Base-by-base conservation (phyloP, 2,797 vertebrate genomes). In the Spizella passerina region DNA sequence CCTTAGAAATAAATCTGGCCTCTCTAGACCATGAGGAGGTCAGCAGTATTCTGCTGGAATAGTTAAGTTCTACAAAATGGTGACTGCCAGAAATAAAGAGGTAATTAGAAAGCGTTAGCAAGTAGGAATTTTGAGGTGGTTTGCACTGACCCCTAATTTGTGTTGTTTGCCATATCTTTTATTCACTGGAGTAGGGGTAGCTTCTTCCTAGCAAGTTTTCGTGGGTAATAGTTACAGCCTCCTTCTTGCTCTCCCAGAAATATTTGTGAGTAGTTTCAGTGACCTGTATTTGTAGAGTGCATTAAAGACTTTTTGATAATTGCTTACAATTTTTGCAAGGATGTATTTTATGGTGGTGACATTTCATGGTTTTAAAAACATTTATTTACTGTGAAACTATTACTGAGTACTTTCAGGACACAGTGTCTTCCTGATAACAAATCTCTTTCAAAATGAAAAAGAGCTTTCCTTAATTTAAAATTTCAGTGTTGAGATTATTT, bases 401-500 rank as follows among this genome's bases (percentile, higher is more conserved):
- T 38, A 27, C 60, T 71, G 16, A 70, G 17, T 65, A 36, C 29
- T 82, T 91, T 64, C 52, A 79, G 55, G 47, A 79, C 26, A 73
- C 30, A 4, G 17, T 24, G 30, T 52, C 68, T 85, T 90, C 78
- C 57, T 84, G 53, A 24, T 89, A 77, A 85, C 52, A 90, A 88
- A 82, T 85, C 18, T 65, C 61, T 87, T 64, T 63, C 83, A 27
- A 93, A 91, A 91, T 84, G 52, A 86, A 24, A 60, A 77, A 52
- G 44, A 82, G 49, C 30, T 73, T 92, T 92, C n/a, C 68, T 93
- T 95, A 64, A 94, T 84, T 80, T 89, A 81, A 86, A 77, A 91
- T 82, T 73, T 78, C 57, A 34, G 19, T 82, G 30, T 71, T 85
- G 27, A 53, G 57, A 56, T 94, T 90, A 69, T 90, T 95, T 94